A percentile compares a stretch with the other conserved stretches of the same genome.
phyloP scores from a whole-genome alignment of 1,140 invertebrate genomes.

The Sipha flava region DNA sequence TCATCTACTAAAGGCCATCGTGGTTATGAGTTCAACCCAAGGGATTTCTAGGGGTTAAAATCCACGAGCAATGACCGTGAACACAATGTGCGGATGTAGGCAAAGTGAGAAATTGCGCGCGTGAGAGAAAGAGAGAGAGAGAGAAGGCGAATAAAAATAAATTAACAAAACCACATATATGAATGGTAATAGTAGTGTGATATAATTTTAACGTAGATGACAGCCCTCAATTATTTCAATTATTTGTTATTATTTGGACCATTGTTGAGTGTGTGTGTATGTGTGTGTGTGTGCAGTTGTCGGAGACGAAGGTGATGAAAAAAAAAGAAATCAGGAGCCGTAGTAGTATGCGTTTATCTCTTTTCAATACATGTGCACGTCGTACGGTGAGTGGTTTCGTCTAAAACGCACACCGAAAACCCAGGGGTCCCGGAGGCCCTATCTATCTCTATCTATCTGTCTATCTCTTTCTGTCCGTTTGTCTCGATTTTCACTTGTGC shows the following conservation, averaged over 20 bases:
- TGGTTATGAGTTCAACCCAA: not conserved
- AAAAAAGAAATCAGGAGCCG: not conserved
- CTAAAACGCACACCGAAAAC: not conserved
- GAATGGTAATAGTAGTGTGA: not conserved
- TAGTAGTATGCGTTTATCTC: not conserved
- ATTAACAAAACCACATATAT: not conserved
- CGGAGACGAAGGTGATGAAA: not conserved
- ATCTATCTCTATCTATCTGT: not conserved
- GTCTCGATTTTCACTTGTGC: not conserved
- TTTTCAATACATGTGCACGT: not conserved
- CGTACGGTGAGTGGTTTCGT: not conserved
- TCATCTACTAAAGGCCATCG: not conserved
- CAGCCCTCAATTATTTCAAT: constrained; percentile 15
- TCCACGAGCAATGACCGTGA: constrained; percentile 6
- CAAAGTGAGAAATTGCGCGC: not conserved
- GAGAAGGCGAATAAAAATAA: not conserved
- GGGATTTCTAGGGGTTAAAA: not conserved
- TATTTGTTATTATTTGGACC: constrained; percentile 9
- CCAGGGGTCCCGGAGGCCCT: not conserved
- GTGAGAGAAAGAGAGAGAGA: not conserved
- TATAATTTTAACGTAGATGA: constrained; percentile 27
- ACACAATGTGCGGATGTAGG: constrained; percentile 13
- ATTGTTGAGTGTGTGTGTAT: constrained; percentile 15
- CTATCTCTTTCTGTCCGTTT: not conserved
- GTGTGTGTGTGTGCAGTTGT: not conserved